phyloP scores from a whole-genome alignment of 2,113 vertebrate species.

The Sceloporus tristichus region DNA sequence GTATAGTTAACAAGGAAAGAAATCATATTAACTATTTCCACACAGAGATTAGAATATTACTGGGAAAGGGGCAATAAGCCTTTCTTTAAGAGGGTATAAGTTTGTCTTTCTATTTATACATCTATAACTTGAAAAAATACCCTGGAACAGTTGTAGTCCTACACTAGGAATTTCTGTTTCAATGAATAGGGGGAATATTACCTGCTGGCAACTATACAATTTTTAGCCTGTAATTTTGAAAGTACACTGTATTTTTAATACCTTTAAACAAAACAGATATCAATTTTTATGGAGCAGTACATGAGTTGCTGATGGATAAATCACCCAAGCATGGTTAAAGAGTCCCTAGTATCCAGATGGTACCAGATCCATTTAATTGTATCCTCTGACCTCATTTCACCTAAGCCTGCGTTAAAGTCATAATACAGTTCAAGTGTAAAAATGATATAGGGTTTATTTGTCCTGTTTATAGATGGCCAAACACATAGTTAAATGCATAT shows the following conservation, averaged over 20 bases:
- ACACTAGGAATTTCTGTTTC: conserved; percentile 71
- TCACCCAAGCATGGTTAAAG: conserved; percentile 99
- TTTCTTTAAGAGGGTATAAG: conserved; percentile 37
- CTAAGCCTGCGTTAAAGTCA: conserved; percentile 97
- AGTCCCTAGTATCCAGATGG: conserved; percentile 94
- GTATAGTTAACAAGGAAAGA: conserved; percentile 45
- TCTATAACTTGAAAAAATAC: conserved; percentile 10
- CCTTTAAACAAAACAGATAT: conserved; percentile 90
- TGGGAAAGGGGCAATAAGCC: conserved; percentile 30
- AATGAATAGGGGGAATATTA: conserved; percentile 84
- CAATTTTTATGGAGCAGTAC: conserved; percentile 98
- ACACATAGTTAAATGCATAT: conserved; percentile 87
- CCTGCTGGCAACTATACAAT: conserved; percentile 85
- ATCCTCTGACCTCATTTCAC: conserved; percentile 96
- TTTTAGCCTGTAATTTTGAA: conserved; percentile 94
- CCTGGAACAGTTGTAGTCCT: conserved; percentile 34
- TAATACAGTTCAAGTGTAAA: conserved; percentile 98
- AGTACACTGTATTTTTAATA: conserved; percentile 92
- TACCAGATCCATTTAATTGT: conserved; percentile 96
- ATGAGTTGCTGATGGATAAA: conserved; percentile 97
- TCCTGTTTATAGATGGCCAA: conserved; percentile 94
- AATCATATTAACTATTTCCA: conserved; percentile 31
- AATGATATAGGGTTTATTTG: conserved; percentile 99
- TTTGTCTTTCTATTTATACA: neutral
- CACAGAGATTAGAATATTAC: conserved; percentile 36